Evolutionary conservation across 2,113 vertebrate genomes (phyloP).

Genomic region (Parus major): DNA sequence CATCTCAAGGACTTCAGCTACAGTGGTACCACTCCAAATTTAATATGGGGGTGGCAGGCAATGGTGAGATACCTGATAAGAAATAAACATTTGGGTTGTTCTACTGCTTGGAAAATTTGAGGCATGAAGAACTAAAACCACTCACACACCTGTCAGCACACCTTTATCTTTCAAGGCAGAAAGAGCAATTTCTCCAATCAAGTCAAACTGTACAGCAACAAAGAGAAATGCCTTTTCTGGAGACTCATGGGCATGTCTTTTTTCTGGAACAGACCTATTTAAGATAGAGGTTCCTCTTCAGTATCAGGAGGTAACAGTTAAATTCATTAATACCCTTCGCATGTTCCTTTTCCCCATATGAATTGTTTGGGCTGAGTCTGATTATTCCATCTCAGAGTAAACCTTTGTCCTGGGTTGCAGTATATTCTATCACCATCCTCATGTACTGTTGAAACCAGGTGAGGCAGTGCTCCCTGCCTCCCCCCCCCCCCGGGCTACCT

Average conservation of each 20-base stretch:
- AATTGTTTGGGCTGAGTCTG: conserved; percentile 34
- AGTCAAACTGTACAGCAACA: neutral
- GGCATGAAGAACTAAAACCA: neutral
- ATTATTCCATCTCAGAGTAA: conserved; percentile 27
- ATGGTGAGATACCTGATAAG: neutral
- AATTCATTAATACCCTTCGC: conserved; percentile 4
- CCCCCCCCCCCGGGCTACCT: too few relatives aligned
- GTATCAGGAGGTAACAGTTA: neutral
- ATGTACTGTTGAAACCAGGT: too few relatives aligned
- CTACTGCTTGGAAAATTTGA: neutral
- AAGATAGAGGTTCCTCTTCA: neutral
- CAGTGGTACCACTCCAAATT: neutral
- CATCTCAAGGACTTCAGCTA: neutral
- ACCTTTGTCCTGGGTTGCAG: too few relatives aligned
- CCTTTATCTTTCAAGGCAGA: neutral
- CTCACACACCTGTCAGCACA: neutral
- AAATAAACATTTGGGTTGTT: neutral
- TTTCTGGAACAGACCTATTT: neutral
- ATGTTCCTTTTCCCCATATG: neutral
- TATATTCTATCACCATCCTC: too few relatives aligned
- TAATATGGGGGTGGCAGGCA: neutral
- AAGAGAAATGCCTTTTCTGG: neutral
- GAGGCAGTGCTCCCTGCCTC: too few relatives aligned
- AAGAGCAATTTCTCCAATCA: neutral
- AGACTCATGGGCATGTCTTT: neutral